Evolutionary conservation across 2,888 invertebrate genomes (phyloP).

Genomic region (Volucella zonaria): DNA sequence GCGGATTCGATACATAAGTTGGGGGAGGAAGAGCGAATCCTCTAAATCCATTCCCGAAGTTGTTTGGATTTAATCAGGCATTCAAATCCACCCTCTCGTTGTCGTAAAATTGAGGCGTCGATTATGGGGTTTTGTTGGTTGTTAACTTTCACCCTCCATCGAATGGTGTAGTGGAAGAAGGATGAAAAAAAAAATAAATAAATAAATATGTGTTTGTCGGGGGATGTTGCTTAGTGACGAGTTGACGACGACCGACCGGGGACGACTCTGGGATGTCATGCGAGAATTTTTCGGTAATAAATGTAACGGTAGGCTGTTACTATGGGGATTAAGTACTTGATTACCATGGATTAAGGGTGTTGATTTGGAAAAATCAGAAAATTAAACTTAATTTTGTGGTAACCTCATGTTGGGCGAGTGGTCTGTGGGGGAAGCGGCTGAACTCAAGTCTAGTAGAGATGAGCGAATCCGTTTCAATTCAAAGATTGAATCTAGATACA

Average conservation of each 20-base stretch:
- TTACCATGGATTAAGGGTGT: constrained; percentile 75
- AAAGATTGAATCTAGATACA: constrained; percentile 4
- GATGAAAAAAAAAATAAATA: not conserved
- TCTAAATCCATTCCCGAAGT: constrained; percentile 62
- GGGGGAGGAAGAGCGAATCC: constrained; percentile 39
- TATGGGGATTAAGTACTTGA: constrained; percentile 75
- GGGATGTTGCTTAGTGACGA: constrained; percentile 48
- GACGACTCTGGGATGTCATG: constrained; percentile 42
- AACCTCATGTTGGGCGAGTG: constrained; percentile 17
- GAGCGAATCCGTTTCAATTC: not conserved
- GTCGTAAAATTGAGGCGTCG: constrained; percentile 67
- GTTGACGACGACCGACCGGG: not conserved
- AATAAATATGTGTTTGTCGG: not conserved
- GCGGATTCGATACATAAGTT: constrained; percentile 28
- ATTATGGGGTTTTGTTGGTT: constrained; percentile 66
- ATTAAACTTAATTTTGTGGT: constrained; percentile 55
- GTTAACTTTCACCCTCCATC: constrained; percentile 60
- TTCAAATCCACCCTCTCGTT: constrained; percentile 61
- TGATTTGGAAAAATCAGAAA: constrained; percentile 75
- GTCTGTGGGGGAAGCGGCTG: not conserved
- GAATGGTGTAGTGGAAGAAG: not conserved
- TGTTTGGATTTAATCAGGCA: constrained; percentile 73
- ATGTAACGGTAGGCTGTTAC: constrained; percentile 71
- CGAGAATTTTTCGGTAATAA: constrained; percentile 46
- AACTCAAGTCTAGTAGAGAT: not conserved